Percentiles rank a stretch among this genome's conserved stretches.
phyloP scores from a whole-genome alignment of 1,140 invertebrate species.

The Chironomus striatipennis region DNA sequence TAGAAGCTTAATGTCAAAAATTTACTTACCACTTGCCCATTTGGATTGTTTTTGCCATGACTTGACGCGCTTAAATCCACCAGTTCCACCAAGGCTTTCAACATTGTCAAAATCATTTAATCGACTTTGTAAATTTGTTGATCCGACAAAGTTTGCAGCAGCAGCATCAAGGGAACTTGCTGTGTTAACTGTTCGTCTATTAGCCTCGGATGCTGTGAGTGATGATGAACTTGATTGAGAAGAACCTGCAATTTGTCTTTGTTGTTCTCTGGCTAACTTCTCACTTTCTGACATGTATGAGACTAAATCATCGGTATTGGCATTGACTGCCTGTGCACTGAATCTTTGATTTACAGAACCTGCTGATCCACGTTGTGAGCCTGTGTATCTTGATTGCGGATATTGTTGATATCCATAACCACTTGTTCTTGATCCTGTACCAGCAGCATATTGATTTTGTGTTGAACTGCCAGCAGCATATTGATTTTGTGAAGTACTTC shows the following conservation, averaged over 20 bases:
- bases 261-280: slow-evolving; percentile 29
- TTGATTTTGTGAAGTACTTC: background rate
- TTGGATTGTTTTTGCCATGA: slow-evolving; percentile 40
- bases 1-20: background rate
- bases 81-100: slow-evolving; percentile 28
- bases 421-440: no score
- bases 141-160: slow-evolving; percentile 27
- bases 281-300: slow-evolving; percentile 29
- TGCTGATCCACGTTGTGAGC: no score
- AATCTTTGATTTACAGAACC: no score
- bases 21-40: slow-evolving; percentile 35
- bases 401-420: no score
- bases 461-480: no score
- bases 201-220: slow-evolving; percentile 21
- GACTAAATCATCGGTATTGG: background rate
- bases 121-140: slow-evolving; percentile 24
- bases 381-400: no score
- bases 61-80: slow-evolving; percentile 33
- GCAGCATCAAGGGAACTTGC: slow-evolving; percentile 23
- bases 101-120: slow-evolving; percentile 28
- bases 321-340: background rate
- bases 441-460: no score
- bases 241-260: slow-evolving; percentile 26
- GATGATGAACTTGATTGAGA: background rate
- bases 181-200: background rate